Evolutionary conservation across 2,113 vertebrate genomes (phyloP).

Genomic region (Albula goreensis): DNA sequence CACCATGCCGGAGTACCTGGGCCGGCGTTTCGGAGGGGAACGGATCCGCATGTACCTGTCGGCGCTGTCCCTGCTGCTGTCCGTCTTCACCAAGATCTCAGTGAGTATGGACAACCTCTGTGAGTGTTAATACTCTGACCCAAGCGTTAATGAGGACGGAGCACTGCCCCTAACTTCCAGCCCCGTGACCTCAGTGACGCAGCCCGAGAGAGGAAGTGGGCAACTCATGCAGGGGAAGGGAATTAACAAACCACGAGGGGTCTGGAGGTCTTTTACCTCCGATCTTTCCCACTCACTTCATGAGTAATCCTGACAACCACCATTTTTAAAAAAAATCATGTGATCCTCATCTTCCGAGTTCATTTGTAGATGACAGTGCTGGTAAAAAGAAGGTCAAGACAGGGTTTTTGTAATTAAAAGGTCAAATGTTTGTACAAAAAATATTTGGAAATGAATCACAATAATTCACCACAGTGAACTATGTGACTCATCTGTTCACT

Average conservation of each 20-base stretch:
- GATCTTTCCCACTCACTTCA: not conserved
- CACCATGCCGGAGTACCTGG: conserved; percentile 89
- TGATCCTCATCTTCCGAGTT: not conserved
- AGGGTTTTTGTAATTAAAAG: not conserved
- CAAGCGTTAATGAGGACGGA: no score
- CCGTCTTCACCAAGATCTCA: conserved; percentile 93
- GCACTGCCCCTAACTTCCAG: not conserved
- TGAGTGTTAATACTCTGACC: not conserved
- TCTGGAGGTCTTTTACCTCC: not conserved
- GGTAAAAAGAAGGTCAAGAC: not conserved
- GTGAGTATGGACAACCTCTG: conserved; percentile 62
- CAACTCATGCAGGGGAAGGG: not conserved
- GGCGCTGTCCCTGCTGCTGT: conserved; percentile 80
- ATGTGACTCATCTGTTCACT: not conserved
- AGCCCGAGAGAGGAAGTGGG: not conserved
- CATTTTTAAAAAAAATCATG: not conserved
- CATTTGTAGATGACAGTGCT: not conserved
- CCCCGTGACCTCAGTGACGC: not conserved
- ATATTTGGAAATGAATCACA: not conserved
- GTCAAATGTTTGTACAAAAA: not conserved
- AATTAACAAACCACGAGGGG: not conserved
- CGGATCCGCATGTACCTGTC: conserved; percentile 84
- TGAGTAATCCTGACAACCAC: not conserved
- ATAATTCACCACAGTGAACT: not conserved
- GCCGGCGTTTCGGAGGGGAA: conserved; percentile 83